Evolutionary conservation across 2,113 vertebrate genomes (phyloP).

Genomic region (Trachemys scripta): DNA sequence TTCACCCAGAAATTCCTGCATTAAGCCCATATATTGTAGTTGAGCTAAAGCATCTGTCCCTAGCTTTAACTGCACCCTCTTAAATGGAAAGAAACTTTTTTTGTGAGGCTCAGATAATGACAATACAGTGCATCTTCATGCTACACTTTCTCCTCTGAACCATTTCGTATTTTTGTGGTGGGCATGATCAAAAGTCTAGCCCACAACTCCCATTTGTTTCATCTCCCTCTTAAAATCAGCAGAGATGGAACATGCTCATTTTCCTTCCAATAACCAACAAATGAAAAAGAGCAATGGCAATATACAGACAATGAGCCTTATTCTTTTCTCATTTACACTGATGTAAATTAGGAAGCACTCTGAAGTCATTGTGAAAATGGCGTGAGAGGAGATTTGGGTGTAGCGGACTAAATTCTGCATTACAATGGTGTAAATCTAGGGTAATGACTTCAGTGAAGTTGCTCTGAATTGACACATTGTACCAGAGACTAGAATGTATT

Average conservation of each 20-base stretch:
- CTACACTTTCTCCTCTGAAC: neutral
- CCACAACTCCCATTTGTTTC: neutral
- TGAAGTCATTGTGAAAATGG: neutral
- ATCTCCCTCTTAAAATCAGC: neutral
- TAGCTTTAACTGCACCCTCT: neutral
- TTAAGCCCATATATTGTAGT: neutral
- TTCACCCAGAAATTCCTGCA: neutral
- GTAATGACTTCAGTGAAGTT: neutral
- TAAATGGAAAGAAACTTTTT: neutral
- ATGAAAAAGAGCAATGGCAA: neutral
- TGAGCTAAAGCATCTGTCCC: neutral
- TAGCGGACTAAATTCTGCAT: neutral
- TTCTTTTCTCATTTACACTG: neutral
- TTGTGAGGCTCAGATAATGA: neutral
- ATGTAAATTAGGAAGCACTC: neutral
- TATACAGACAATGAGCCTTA: neutral
- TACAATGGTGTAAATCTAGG: neutral
- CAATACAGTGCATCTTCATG: neutral
- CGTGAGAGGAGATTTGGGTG: neutral
- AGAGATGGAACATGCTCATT: neutral
- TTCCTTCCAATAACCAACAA: neutral
- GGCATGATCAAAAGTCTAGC: neutral
- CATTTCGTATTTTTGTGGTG: neutral
- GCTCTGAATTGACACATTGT: neutral
- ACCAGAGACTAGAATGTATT: neutral